These are phyloP conservation scores for Nansenia antarctica DNA, from an alignment of 2,113 vertebrate genomes.

Conservation along the genomic window DNA sequence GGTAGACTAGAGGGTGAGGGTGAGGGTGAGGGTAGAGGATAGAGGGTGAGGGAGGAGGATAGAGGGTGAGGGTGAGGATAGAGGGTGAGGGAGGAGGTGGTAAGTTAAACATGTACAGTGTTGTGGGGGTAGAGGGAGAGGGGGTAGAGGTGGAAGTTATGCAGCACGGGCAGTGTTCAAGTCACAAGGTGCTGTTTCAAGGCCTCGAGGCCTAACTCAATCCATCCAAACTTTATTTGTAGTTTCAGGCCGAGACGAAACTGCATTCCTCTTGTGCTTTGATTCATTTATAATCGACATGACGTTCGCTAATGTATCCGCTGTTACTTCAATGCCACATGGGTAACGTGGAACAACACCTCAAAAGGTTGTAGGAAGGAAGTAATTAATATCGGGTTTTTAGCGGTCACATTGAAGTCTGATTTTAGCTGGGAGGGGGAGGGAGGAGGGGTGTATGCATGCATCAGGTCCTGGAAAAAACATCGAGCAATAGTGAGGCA, in stretches of 20 bases:
- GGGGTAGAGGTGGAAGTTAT: neutral
- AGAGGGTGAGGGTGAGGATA: neutral
- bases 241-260: neutral
- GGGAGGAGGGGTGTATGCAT: too few relatives aligned
- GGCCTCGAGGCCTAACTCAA: neutral
- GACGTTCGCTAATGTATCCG: neutral
- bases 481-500: too few relatives aligned
- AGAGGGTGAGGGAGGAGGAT: neutral
- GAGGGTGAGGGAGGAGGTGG: neutral
- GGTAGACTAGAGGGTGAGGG: neutral
- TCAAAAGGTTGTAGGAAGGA: neutral
- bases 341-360: neutral
- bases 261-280: neutral
- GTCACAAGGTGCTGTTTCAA: neutral
- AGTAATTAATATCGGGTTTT: neutral
- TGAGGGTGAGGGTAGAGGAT: constrained; percentile 1
- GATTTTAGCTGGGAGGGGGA: too few relatives aligned
- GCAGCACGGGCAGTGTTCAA: neutral
- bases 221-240: neutral
- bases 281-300: neutral
- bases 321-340: neutral
- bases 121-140: too few relatives aligned
- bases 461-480: neutral
- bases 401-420: neutral
- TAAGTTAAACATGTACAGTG: neutral